phyloP scores from a whole-genome alignment of 2,797 vertebrate species.

The Rhynchotus rufescens region DNA sequence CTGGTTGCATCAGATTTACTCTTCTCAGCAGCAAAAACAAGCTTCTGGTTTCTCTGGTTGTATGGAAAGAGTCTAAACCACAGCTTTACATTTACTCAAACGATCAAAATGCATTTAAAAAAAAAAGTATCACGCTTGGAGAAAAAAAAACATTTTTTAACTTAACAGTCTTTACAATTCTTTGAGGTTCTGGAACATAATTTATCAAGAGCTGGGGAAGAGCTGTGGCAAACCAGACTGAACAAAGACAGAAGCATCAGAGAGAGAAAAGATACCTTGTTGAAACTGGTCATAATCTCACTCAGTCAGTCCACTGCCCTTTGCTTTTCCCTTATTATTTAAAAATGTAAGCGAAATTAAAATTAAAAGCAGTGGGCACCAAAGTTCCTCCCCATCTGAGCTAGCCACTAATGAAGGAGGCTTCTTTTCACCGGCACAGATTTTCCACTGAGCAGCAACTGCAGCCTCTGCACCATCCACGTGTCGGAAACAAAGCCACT shows the following conservation, averaged over 20 bases:
- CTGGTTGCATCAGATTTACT: not conserved
- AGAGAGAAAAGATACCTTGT: not conserved
- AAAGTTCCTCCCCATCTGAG: not conserved
- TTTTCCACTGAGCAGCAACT: constrained; percentile 27
- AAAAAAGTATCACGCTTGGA: not conserved
- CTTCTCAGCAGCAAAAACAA: not conserved
- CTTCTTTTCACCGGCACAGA: constrained; percentile 11
- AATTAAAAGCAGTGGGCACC: not conserved
- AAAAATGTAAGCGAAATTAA: not conserved
- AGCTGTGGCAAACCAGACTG: not conserved
- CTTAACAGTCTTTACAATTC: not conserved
- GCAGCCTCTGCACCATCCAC: constrained; percentile 11
- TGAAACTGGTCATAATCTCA: not conserved
- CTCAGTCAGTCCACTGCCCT: not conserved
- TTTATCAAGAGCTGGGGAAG: not conserved
- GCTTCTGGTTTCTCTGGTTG: rapidly evolving
- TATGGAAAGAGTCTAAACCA: not conserved
- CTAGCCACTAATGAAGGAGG: constrained; percentile 18
- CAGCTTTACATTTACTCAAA: not conserved
- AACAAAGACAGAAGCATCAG: not conserved
- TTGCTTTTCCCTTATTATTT: constrained; percentile 20
- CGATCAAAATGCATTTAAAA: not conserved
- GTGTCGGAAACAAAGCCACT: constrained; percentile 62
- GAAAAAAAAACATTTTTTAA: not conserved
- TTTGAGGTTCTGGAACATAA: not conserved